Base-by-base conservation (phyloP, 2,888 invertebrate species). In the Chrysotoxum bicinctum region DNA sequence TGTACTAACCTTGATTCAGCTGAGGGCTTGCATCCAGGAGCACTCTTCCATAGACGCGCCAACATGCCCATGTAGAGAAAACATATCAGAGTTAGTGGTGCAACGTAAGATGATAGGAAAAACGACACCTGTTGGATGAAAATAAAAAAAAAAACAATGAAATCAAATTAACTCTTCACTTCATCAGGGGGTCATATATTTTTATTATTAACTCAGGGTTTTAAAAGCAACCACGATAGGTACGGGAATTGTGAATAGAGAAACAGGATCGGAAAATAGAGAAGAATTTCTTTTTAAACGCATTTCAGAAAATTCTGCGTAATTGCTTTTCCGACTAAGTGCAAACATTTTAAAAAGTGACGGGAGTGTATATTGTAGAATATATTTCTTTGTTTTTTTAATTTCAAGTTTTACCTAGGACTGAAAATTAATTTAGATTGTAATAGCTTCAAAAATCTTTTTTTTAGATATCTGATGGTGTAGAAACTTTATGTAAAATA, bases 31-130 rank as follows among this genome's bases (percentile, higher is more conserved):
- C 96, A 95, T n/a, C 96, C 96, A 0, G 96, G 96, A 5, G 96
- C 95, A 73, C 90, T 91, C 89, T 95, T 95, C 96, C 98, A 97
- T 88, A 98, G 93, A 88, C 97, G 94, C 89, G 95, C 95, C 91
- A 98, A 93, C 97, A 98, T 97, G 89, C 96, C 94, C 92, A 97
- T 95, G 91, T 98, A 98, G 87, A 98, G 93, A 86, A 96, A 94
- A 90, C 96, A 96, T 90, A 98, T 98, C 89, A 98, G 93, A 64
- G 96, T 94, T 92, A 98, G 92, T 1, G 98, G 98, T 87, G 98
- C 94, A 88, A 97, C 95, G 92, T 97, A 98, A 69, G 97, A 97
- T 79, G 97, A 96, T 86, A 96, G 93, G 91, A 98, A 97, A 93
- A 98, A 98, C 10, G 95, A 94, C 91, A 97, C 94, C 93, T 97